Evolutionary conservation across 2,888 invertebrate genomes (phyloP), one percentile per base, ranked within the genome.

Genomic region (Noctua janthe): DNA sequence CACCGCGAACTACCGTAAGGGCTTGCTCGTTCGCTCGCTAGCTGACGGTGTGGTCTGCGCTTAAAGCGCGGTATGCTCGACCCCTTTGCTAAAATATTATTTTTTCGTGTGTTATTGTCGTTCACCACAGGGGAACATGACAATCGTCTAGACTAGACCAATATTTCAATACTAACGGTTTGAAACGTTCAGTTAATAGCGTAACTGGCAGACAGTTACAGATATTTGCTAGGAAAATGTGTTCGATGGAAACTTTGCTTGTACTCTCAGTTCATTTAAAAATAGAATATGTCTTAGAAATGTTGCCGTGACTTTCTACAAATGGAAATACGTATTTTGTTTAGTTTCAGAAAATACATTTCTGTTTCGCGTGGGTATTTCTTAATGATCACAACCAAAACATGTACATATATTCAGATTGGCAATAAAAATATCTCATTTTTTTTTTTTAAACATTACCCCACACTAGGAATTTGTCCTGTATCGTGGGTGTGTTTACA

Each of bases 91-190:
- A 43, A 80, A 49, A 66, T 72, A 75, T 59, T 0, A 71, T 54
- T 70, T 70, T 72, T 71, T 74, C 29, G 17, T 76, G 17, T 59
- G 43, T 29, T 23, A 71, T 69, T 49, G n/a, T 67, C 29, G 56
- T 69, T 69, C 7, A 64, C 80, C 87, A 67, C 72, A 85, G 62
- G 54, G 47, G n/a, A 43, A n/a, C 8, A 67, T 74, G 56, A 17
- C 39, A n/a, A 76, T 66, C 29, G 81, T 84, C 75, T 74, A 77
- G 83, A 80, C 89, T 78, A 70, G 76, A 89, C 78, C 74, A 51
- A 89, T 89, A 87, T 87, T 82, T 89, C 85, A 82, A 80, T 71
- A 76, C 8, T 71, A 69, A 70, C 47, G 29, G 39, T 64, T 54
- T 51, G 56, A 66, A 43, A 79, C 73, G 35, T 77, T 76, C 39